Base-by-base conservation (phyloP, 2,888 invertebrate genomes). In the Campoplex capitator region DNA sequence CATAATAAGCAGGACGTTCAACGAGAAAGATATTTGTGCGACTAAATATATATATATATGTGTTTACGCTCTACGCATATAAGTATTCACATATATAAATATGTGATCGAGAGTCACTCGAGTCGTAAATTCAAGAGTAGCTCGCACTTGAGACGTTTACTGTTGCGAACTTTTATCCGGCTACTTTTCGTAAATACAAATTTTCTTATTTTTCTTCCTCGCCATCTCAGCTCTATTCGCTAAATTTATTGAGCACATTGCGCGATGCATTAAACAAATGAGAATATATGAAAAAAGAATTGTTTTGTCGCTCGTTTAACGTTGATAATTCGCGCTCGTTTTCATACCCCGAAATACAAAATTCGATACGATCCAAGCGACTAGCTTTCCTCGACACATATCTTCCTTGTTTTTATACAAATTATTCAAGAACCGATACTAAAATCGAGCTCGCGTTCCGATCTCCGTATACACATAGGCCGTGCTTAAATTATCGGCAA, bases 81-180 rank as follows among this genome's bases (percentile, higher is more conserved):
- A 28, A 42, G 62, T 18, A 65, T 13, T n/a, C n/a, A 45, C 78
- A 54, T 79, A 56, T 23, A 62, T 79, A 67, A 68, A 81, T 76
- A 78, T 74, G 81, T 84, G 84, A 86, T 86, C 78, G 84, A 84
- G 84, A 83, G 80, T 77, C 77, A 62, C 81, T 70, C 65, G 16
- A 54, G 84, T 81, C 84, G 84, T 87, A 84, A 87, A 87, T 84
- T 78, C 58, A 78, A 78, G 74, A 65, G 51, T n/a, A n/a, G n/a
- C n/a, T n/a, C 62, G 75, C 74, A 68, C 81, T 54, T 56, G 54
- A 62, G 83, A 83, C 81, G 67, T 84, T 84, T 84, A 86, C 86
- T 48, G 77, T 74, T 45, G 81, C 83, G 42, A 81, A 83, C 71
- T 86, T 86, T 80, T 76, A 67, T 71, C 16, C 68, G 35, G 35